Percentiles rank a stretch among this genome's conserved stretches.
phyloP scores from a whole-genome alignment of 2,888 invertebrate genomes.

The Lepidocyrtoides sp. region DNA sequence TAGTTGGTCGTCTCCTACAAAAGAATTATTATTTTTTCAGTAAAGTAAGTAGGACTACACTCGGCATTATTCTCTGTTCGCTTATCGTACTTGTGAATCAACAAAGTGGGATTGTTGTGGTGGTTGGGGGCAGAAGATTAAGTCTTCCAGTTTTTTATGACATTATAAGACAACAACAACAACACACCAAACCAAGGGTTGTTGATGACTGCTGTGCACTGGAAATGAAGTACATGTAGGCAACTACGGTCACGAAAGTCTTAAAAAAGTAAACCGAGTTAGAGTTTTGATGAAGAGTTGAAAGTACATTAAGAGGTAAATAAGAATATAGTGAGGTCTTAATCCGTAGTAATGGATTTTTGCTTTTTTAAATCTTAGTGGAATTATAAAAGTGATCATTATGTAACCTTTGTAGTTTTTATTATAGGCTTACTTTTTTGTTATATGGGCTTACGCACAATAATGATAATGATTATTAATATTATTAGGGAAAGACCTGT shows the following conservation, averaged over 20 bases:
- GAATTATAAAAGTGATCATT: not conserved
- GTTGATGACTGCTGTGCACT: not conserved
- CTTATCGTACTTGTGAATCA: constrained; percentile 47
- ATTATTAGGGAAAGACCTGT: too few relatives aligned
- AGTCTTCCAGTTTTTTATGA: constrained; percentile 56
- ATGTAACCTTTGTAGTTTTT: constrained; percentile 17
- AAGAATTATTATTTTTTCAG: not conserved
- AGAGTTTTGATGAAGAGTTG: constrained; percentile 23
- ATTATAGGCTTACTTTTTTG: not conserved
- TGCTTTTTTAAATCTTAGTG: not conserved
- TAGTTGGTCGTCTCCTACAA: not conserved
- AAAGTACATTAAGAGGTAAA: constrained; percentile 47
- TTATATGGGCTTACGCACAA: constrained; percentile 17
- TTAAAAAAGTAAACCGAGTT: constrained; percentile 23
- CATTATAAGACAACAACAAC: not conserved
- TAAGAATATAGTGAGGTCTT: constrained; percentile 18
- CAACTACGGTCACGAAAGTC: constrained; percentile 24
- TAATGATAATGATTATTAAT: not conserved
- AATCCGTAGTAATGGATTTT: constrained; percentile 42
- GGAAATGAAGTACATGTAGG: not conserved
- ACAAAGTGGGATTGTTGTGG: constrained; percentile 11
- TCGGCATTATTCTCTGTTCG: not conserved
- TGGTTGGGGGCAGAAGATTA: constrained; percentile 44
- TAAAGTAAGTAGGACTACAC: not conserved
- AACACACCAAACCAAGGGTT: not conserved